Percentiles rank a stretch among this genome's conserved stretches.
These are phyloP conservation scores for Hirtodrosophila histrioides DNA, from an alignment of 2,888 invertebrate species.

Conservation along the genomic window DNA sequence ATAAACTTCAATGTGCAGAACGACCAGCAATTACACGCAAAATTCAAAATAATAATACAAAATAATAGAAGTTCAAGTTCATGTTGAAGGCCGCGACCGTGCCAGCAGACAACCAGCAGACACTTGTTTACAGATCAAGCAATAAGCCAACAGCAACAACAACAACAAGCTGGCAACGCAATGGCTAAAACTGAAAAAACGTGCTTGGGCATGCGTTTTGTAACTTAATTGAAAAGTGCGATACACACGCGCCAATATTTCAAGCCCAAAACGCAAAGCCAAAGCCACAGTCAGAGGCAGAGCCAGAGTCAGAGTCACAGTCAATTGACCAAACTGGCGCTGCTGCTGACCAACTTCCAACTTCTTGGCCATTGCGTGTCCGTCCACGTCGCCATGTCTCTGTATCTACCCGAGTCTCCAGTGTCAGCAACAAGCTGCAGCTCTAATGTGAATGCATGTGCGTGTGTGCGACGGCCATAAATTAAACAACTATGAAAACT, in stretches of 20 bases:
- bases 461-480: slow-evolving; percentile 38
- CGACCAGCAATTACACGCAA: slow-evolving; percentile 61
- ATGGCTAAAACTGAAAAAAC: slow-evolving; percentile 45
- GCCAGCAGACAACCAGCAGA: slow-evolving; percentile 55
- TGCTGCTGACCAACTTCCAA: slow-evolving; percentile 57
- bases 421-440: slow-evolving; percentile 1
- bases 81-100: slow-evolving; percentile 66
- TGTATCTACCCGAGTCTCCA: slow-evolving; percentile 5
- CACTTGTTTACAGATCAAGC: slow-evolving; percentile 56
- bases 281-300: slow-evolving; percentile 26
- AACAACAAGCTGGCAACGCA: slow-evolving; percentile 28
- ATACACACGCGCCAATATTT: slow-evolving; percentile 72
- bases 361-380: slow-evolving; percentile 67
- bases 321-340: slow-evolving; percentile 48
- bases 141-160: slow-evolving; percentile 27
- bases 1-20: slow-evolving; percentile 27
- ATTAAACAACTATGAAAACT: slow-evolving; percentile 41
- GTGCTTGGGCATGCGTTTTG: slow-evolving; percentile 76
- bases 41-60: slow-evolving; percentile 5
- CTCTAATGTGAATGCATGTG: slow-evolving; percentile 9
- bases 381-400: slow-evolving; percentile 2
- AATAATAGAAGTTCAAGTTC: slow-evolving; percentile 64
- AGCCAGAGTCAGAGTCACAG: slow-evolving; percentile 45
- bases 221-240: slow-evolving; percentile 78
- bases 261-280: slow-evolving; percentile 50